These are phyloP conservation scores for Ifrita kowaldi DNA, from an alignment of 2,113 vertebrate genomes.

Conservation along the genomic window DNA sequence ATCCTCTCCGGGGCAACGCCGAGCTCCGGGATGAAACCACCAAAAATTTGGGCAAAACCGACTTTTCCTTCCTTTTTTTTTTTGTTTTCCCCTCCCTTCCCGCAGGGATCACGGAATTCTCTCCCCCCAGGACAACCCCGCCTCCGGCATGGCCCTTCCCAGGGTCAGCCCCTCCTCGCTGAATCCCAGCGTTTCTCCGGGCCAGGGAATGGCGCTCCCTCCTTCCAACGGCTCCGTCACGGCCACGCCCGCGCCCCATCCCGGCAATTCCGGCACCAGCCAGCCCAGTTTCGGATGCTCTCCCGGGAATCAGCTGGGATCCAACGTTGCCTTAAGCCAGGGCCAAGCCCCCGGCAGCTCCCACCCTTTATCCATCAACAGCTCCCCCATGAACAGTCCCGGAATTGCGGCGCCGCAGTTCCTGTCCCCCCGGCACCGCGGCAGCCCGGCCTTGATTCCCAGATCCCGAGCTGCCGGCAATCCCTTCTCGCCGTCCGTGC, in stretches of 20 bases:
- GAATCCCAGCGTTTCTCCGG: conserved; percentile 74
- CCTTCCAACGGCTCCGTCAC: conserved; percentile 74
- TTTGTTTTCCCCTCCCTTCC: background rate
- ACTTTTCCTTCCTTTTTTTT: background rate
- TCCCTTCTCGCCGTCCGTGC: conserved; percentile 85
- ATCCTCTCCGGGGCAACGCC: too few species aligned
- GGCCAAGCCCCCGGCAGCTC: conserved; percentile 72
- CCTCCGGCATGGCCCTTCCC: conserved; percentile 80
- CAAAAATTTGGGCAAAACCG: background rate
- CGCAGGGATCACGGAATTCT: conserved; percentile 91
- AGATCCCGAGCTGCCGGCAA: conserved; percentile 77
- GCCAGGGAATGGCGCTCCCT: conserved; percentile 70
- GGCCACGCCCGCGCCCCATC: conserved; percentile 64
- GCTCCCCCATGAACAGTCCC: conserved; percentile 84
- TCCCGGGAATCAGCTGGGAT: conserved; percentile 72
- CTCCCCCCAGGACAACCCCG: conserved; percentile 93
- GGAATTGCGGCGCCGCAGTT: conserved; percentile 87
- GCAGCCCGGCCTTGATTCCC: conserved; percentile 80
- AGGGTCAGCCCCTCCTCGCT: conserved; percentile 76
- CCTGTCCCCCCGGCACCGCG: conserved; percentile 86
- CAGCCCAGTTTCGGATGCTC: conserved; percentile 63
- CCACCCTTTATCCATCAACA: conserved; percentile 66
- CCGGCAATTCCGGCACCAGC: conserved; percentile 70
- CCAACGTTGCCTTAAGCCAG: conserved; percentile 77
- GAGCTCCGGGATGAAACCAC: too few species aligned